Evolutionary conservation across 2,797 vertebrate species (phyloP).

Genomic region (Betta splendens): DNA sequence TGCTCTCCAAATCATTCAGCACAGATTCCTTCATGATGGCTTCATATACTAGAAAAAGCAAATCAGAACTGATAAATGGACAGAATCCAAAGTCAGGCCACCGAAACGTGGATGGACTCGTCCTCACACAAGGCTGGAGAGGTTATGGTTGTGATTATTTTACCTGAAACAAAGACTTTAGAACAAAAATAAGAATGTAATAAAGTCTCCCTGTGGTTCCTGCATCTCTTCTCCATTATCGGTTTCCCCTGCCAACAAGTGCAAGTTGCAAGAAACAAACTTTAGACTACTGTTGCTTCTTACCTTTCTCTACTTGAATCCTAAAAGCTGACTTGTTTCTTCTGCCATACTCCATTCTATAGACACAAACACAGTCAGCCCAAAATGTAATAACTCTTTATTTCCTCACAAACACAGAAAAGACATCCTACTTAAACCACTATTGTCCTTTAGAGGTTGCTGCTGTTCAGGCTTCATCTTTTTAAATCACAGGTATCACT

Average conservation of each 20-base stretch:
- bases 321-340: conserved; percentile 93
- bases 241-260: neutral
- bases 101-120: neutral
- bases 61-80: neutral
- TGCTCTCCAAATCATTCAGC: conserved; percentile 80
- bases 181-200: no score
- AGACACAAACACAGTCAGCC: conserved; percentile 26
- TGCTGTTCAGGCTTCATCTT: neutral
- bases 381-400: neutral
- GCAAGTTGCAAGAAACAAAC: neutral
- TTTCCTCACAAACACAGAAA: neutral
- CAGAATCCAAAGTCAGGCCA: neutral
- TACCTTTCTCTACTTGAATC: conserved; percentile 96
- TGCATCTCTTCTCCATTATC: no score
- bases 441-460: neutral
- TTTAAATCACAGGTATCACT: no score
- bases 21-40: conserved; percentile 82
- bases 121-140: neutral
- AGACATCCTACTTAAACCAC: no score
- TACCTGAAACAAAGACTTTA: no score
- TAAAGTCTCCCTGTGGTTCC: neutral
- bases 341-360: conserved; percentile 91
- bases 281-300: conserved; percentile 1
- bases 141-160: neutral
- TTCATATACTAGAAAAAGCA: conserved; percentile 81